Base-by-base conservation (phyloP, 1,140 invertebrate species). In the Anthonomus grandis region DNA sequence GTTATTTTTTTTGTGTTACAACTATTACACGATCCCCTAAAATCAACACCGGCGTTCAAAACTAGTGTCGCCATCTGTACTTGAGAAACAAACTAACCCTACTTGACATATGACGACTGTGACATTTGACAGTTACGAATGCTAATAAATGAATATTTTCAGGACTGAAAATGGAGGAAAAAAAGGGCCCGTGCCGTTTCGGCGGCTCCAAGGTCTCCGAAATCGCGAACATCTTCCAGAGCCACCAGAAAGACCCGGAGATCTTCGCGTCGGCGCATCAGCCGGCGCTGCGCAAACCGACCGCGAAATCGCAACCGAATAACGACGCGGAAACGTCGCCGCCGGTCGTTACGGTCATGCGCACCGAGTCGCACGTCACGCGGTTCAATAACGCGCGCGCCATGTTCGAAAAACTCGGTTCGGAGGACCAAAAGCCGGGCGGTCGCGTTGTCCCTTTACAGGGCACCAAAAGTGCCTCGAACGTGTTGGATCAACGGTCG, bases 331-430 rank as follows among this genome's bases (percentile, higher is more conserved):
- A 73, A 19, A 66, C 72, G 15, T 60, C 74, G n/a, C 73, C 74
- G 38, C 75, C 76, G 24, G 74, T 74, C 19, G 84, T 87, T 31
- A 86, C 86, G 2, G 86, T 90, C n/a, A 87, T 88, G 36, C 79
- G 91, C 45, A 90, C 89, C 2, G 91, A 94, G 76, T 92, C 90
- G 59, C 90, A 93, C 70, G 83, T 93, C 59, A 86, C 90, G 13
- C 77, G 93, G 42, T 96, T 97, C 74, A 95, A 95, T 70, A 93
- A 89, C 74, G 93, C 93, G 0, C 78, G 91, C 24, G 93, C 93
- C 19, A 79, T 97, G 18, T 96, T 97, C 75, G 93, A 95, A 73
- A 93, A 93, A 68, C 78, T 96, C 51, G 91, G 91, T 18, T 86
- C 88, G 54, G 86, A 89, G 63, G 69, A 70, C 47, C 63, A 69